Conservation (phyloP, 1,140 invertebrate species). For the Doryteuthis pealeii region DNA sequence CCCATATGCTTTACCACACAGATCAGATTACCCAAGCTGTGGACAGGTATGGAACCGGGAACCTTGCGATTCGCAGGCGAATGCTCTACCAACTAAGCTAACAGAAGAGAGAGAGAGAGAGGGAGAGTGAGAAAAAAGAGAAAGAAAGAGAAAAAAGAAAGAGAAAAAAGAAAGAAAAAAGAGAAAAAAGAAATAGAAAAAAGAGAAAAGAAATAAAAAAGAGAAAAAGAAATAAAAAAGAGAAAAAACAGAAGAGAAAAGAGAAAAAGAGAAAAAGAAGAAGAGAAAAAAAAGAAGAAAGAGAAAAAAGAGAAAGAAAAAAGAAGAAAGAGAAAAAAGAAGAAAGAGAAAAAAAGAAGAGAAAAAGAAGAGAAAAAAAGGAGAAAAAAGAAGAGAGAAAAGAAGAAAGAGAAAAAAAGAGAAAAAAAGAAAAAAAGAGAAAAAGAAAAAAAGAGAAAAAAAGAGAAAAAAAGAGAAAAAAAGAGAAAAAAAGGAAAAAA, state of each 20-base stretch:
- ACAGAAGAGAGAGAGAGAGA: too few species aligned
- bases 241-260: background rate
- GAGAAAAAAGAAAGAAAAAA: too few species aligned
- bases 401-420: background rate
- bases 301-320: background rate
- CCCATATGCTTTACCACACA: too few species aligned
- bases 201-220: background rate
- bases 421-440: background rate
- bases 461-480: background rate
- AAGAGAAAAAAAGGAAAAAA: background rate
- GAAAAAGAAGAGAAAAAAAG: background rate
- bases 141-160: too few species aligned
- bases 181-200: background rate
- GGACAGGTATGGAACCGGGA: too few species aligned
- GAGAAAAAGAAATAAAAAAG: background rate
- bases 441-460: background rate
- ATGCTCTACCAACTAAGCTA: too few species aligned
- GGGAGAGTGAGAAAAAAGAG: background rate
- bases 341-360: background rate
- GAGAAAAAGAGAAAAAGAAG: too few species aligned
- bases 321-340: too few species aligned
- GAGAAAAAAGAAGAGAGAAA: background rate
- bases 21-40: too few species aligned
- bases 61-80: too few species aligned
- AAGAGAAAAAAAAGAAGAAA: too few species aligned